Evolutionary conservation across 1,140 invertebrate genomes (phyloP).

Genomic region (Zelostemma sp.): DNA sequence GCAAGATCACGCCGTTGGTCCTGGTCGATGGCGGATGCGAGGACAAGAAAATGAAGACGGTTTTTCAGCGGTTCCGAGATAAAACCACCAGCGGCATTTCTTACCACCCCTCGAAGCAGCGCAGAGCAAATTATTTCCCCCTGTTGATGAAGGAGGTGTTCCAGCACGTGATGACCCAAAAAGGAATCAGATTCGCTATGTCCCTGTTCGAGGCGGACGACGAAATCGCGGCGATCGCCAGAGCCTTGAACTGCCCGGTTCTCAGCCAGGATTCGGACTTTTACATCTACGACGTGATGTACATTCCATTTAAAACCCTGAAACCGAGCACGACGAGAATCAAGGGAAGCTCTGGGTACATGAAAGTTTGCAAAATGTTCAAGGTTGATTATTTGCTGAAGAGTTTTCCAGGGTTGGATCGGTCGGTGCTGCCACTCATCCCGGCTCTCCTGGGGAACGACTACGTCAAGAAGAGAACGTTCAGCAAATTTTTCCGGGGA

Average conservation of each 20-base stretch:
- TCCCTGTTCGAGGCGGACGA: conserved; percentile 90
- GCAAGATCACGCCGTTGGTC: conserved; percentile 82
- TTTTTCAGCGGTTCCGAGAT: conserved; percentile 73
- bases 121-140: conserved; percentile 75
- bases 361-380: conserved; percentile 79
- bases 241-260: conserved; percentile 83
- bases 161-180: conserved; percentile 74
- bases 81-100: conserved; percentile 71
- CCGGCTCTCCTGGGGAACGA: conserved; percentile 90
- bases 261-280: conserved; percentile 94
- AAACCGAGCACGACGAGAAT: conserved; percentile 52
- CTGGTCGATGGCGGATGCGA: conserved; percentile 88
- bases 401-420: conserved; percentile 76
- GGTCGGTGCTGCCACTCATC: conserved; percentile 79
- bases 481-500: conserved; percentile 78
- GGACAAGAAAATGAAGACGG: conserved; percentile 81
- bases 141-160: conserved; percentile 81
- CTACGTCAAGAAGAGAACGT: conserved; percentile 79
- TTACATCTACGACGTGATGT: conserved; percentile 86
- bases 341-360: conserved; percentile 37
- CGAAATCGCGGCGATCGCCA: conserved; percentile 83
- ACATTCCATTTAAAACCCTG: conserved; percentile 83
- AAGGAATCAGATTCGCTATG: conserved; percentile 76
- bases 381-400: conserved; percentile 78
- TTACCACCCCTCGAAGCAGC: conserved; percentile 65